A percentile compares a stretch with the other conserved stretches of the same genome.
phyloP scores from a whole-genome alignment of 2,888 invertebrate genomes.

The Leucozona laternaria region DNA sequence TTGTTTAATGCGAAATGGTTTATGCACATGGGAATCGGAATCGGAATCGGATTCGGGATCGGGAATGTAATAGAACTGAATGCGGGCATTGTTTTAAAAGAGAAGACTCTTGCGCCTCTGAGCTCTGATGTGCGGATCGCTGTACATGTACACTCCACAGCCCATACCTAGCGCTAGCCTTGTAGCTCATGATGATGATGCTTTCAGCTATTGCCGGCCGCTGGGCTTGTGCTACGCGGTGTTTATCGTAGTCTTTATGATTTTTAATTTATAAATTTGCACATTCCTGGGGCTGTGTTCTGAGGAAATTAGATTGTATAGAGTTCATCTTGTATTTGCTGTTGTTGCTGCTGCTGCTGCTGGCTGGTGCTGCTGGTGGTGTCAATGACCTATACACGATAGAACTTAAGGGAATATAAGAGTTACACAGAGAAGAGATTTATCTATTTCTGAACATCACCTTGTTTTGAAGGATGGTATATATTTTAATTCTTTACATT shows the following conservation, averaged over 20 bases:
- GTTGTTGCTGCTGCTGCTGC: not conserved
- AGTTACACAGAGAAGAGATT: not conserved
- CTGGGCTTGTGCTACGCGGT: conserved; percentile 14
- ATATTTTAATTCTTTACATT: too few species aligned
- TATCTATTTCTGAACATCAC: not conserved
- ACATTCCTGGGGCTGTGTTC: conserved; percentile 44
- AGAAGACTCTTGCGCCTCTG: not conserved
- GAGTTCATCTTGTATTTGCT: not conserved
- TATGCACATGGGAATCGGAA: conserved; percentile 59
- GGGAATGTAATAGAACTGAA: conserved; percentile 53
- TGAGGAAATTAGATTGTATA: conserved; percentile 42
- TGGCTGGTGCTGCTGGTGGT: not conserved
- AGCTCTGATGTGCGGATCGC: not conserved
- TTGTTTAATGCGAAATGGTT: conserved; percentile 69
- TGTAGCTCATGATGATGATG: not conserved
- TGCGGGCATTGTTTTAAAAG: conserved; percentile 65
- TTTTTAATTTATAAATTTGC: conserved; percentile 66
- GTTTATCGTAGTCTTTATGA: conserved; percentile 70
- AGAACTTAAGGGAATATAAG: not conserved
- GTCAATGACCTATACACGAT: conserved; percentile 23
- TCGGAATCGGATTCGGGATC: conserved; percentile 37
- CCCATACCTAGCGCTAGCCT: too few species aligned
- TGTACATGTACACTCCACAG: not conserved
- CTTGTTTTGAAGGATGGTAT: not conserved
- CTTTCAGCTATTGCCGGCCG: conserved; percentile 8